Percentiles rank a stretch among this genome's conserved stretches.
phyloP scores from a whole-genome alignment of 2,797 vertebrate species.

The Melanotaenia maccullochi region DNA sequence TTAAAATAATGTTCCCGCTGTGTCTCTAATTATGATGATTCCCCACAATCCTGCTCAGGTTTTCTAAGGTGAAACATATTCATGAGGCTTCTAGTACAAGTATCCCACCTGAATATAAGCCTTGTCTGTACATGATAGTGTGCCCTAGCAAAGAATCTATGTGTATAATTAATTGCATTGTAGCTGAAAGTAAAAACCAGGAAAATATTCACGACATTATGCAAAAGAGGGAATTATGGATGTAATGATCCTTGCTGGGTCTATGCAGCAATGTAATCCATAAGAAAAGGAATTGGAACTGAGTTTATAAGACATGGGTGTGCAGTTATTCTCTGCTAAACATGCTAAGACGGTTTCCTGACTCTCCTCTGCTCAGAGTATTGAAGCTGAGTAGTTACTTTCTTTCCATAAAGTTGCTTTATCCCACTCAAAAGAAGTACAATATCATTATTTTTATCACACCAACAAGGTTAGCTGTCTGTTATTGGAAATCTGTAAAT shows the following conservation, averaged over 20 bases:
- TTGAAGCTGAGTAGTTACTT: slow-evolving; percentile 8
- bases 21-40: slow-evolving; percentile 64
- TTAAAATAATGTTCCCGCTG: slow-evolving; percentile 49
- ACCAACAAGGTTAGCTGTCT: slow-evolving; percentile 35
- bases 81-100: slow-evolving; percentile 48
- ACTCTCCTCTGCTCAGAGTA: slow-evolving; percentile 17
- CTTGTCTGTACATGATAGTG: slow-evolving; percentile 37
- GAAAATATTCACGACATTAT: slow-evolving; percentile 62
- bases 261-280: slow-evolving; percentile 49
- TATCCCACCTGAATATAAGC: slow-evolving; percentile 32
- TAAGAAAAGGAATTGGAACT: slow-evolving; percentile 34
- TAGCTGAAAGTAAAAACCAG: slow-evolving; percentile 60
- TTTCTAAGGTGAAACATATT: slow-evolving; percentile 64
- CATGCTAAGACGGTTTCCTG: slow-evolving; percentile 13
- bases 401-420: slow-evolving; percentile 25
- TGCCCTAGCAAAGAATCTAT: slow-evolving; percentile 37
- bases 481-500: slow-evolving; percentile 62
- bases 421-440: slow-evolving; percentile 17
- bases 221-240: slow-evolving; percentile 70
- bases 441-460: slow-evolving; percentile 24
- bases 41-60: slow-evolving; percentile 32
- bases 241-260: slow-evolving; percentile 62
- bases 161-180: slow-evolving; percentile 61
- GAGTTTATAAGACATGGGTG: slow-evolving; percentile 39
- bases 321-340: slow-evolving; percentile 26